Percentiles rank a stretch among this genome's conserved stretches.
Conservation (phyloP, 23 tunicate species). For the Trididemnum nubilum region DNA sequence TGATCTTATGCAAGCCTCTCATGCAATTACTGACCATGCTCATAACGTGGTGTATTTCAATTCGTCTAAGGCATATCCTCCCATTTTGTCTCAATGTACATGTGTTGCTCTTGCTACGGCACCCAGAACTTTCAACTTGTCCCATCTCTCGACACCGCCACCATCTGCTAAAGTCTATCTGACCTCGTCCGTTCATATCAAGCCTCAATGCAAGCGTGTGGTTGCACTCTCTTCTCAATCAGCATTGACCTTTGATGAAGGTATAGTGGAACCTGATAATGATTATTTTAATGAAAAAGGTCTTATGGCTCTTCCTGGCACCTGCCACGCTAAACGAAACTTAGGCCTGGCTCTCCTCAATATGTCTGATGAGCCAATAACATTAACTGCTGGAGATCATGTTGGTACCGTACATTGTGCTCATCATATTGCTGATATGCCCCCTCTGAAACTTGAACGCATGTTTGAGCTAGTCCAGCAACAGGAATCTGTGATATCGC, state of each 20-base stretch:
- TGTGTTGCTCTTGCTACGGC: too few relatives aligned
- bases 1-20: background rate
- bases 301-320: background rate
- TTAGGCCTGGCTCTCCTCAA: background rate
- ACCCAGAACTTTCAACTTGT: too few relatives aligned
- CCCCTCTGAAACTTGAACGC: background rate
- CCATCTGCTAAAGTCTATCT: too few relatives aligned
- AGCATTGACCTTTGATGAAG: background rate
- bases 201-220: background rate
- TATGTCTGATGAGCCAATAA: background rate
- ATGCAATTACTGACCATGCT: background rate
- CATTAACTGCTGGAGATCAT: background rate
- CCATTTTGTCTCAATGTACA: too few relatives aligned
- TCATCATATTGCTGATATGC: background rate
- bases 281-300: background rate
- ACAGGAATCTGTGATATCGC: too few relatives aligned
- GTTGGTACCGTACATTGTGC: background rate
- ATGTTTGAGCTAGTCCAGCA: background rate
- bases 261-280: background rate
- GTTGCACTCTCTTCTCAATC: background rate
- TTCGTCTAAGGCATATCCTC: too few relatives aligned
- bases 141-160: too few relatives aligned
- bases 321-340: background rate
- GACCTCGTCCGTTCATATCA: background rate
- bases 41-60: background rate